Evolutionary conservation across 2,797 vertebrate species (phyloP), one percentile per base, ranked within the genome.

Genomic region (Sternarchorhynchus goeldii): DNA sequence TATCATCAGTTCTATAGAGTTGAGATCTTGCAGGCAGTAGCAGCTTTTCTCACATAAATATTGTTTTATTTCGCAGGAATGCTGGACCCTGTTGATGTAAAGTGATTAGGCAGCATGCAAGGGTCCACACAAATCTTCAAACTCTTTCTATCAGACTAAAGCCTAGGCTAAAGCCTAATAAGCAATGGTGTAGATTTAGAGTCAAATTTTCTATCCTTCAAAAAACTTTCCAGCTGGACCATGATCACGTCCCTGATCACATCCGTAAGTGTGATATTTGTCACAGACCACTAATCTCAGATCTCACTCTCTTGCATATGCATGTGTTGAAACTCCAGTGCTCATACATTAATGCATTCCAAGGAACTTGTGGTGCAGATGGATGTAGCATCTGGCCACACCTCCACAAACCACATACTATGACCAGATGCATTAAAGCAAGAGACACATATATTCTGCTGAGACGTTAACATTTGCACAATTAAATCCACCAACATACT

Each of bases 331-430:
- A 83, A 83, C 81, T 82, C 68, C 67, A 66, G 70, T 63, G 78
- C 75, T 86, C 81, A 80, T 84, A 71, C 84, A 85, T 86, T 71
- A 45, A 90, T 88, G 75, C 29, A 84, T 85, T 58, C n/a, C 57
- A 29, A 14, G 18, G 25, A 64, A 65, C 36, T 36, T 2, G 8
- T 16, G 58, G 32, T 62, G 60, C 12, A 82, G 56, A 71, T 71
- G 60, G 34, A 64, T 60, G 31, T 55, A 73, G 20, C 39, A 76
- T 36, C 21, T 73, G 68, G 73, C 32, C 21, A 31, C 68, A 20
- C 45, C 65, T 65, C 17, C 31, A 29, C 17, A 50, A 65, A 57
- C 63, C 6, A 41, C 12, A 53, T 25, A 60, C 5, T 1, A 6
- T 17, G 18, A 56, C 25, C 21, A n/a, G 50, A 56, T 59, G 55